Percentiles rank a stretch among this genome's conserved stretches.
phyloP scores from a whole-genome alignment of 2,113 vertebrate species.

The Engystomops pustulosus region DNA sequence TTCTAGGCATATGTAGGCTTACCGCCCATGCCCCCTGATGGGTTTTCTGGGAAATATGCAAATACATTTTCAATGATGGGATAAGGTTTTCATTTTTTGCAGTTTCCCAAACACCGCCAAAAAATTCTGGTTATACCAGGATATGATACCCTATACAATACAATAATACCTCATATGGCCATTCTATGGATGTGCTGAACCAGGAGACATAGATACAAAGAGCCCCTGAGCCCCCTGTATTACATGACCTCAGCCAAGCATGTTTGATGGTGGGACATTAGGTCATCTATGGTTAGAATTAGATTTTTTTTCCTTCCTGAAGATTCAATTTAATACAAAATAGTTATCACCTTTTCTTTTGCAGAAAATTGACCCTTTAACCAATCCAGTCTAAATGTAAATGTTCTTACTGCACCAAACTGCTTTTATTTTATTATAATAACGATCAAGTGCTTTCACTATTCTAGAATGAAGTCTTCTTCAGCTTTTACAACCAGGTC shows the following conservation, averaged over 20 bases:
- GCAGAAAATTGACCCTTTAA: constrained; percentile 15
- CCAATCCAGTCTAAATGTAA: constrained; percentile 22
- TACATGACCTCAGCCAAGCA: neutral
- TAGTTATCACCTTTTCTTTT: constrained; percentile 11
- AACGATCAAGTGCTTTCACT: neutral
- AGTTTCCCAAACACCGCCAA: too few species aligned
- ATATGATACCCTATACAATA: neutral
- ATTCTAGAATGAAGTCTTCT: neutral
- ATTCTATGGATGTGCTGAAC: neutral
- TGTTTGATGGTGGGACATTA: neutral
- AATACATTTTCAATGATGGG: too few species aligned
- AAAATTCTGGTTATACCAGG: neutral
- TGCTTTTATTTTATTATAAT: constrained; percentile 16
- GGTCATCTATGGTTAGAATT: neutral
- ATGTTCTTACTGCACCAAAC: neutral
- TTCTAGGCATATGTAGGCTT: too few species aligned
- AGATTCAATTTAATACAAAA: constrained; percentile 23
- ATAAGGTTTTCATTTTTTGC: too few species aligned
- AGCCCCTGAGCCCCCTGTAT: neutral
- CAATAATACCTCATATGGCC: neutral
- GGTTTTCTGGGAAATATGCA: too few species aligned
- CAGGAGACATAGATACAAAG: neutral
- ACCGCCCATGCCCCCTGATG: too few species aligned
- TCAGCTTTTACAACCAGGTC: neutral
- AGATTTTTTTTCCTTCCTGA: neutral